These are phyloP conservation scores for Polypterus senegalus DNA, from an alignment of 2,113 vertebrate genomes.

Conservation along the genomic window DNA sequence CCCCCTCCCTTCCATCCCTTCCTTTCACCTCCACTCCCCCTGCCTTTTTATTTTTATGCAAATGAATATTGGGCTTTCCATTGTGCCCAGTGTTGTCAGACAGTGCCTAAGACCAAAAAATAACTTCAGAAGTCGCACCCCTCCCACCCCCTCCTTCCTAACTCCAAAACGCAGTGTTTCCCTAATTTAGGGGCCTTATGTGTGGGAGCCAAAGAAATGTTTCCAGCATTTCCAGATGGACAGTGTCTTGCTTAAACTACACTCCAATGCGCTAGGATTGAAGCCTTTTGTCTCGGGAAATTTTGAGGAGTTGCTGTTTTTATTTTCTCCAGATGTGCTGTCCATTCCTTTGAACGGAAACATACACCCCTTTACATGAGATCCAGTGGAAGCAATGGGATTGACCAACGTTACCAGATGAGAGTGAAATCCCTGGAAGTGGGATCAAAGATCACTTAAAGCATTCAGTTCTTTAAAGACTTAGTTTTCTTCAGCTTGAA, in stretches of 20 bases:
- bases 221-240: neutral
- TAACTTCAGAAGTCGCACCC: too few species aligned
- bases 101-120: too few species aligned
- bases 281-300: neutral
- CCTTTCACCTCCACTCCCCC: too few species aligned
- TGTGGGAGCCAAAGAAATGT: neutral
- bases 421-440: constrained; percentile 20
- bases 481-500: too few species aligned
- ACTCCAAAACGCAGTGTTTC: too few species aligned
- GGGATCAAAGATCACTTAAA: constrained; percentile 20
- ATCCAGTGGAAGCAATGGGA: constrained; percentile 39
- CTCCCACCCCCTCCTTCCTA: too few species aligned
- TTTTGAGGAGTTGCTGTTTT: neutral
- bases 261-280: constrained; percentile 2
- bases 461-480: constrained; percentile 5
- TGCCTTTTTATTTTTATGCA: neutral
- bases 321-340: constrained; percentile 43
- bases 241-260: neutral
- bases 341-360: constrained; percentile 29
- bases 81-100: too few species aligned
- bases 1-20: too few species aligned
- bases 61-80: too few species aligned
- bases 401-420: constrained; percentile 28
- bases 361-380: constrained; percentile 23
- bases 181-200: too few species aligned